These are phyloP conservation scores for Tetranychus truncatus DNA, from an alignment of 2,888 invertebrate species.

Conservation along the genomic window DNA sequence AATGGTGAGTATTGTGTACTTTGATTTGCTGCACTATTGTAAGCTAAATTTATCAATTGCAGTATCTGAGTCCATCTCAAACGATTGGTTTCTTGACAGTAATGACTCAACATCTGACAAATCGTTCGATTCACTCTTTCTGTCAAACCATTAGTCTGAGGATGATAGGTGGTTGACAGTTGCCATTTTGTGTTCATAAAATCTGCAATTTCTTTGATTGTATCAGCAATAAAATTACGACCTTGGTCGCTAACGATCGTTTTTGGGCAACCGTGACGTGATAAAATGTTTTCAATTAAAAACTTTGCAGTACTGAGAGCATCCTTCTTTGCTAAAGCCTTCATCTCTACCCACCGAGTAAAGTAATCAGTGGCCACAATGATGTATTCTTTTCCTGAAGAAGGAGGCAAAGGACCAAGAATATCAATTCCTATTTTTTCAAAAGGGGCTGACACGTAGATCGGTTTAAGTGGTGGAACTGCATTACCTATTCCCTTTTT, in stretches of 20 bases:
- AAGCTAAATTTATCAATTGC: too few relatives aligned
- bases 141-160: not conserved
- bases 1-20: too few relatives aligned
- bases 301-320: not conserved
- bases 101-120: not conserved
- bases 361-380: not conserved
- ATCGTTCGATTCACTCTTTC: not conserved
- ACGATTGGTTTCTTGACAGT: not conserved
- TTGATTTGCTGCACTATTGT: too few relatives aligned
- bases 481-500: too few relatives aligned
- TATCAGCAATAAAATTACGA: not conserved
- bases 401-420: not conserved
- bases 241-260: not conserved
- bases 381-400: not conserved
- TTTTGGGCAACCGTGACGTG: not conserved
- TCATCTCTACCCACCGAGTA: not conserved
- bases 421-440: too few relatives aligned
- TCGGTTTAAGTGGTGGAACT: too few relatives aligned
- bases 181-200: too few relatives aligned
- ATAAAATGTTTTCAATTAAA: not conserved
- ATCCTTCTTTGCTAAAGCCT: not conserved
- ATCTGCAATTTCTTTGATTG: too few relatives aligned
- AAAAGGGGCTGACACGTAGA: too few relatives aligned
- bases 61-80: too few relatives aligned
- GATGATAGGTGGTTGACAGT: not conserved